Conservation (phyloP, 2,113 vertebrate genomes). For the Platysternon megacephalum region DNA sequence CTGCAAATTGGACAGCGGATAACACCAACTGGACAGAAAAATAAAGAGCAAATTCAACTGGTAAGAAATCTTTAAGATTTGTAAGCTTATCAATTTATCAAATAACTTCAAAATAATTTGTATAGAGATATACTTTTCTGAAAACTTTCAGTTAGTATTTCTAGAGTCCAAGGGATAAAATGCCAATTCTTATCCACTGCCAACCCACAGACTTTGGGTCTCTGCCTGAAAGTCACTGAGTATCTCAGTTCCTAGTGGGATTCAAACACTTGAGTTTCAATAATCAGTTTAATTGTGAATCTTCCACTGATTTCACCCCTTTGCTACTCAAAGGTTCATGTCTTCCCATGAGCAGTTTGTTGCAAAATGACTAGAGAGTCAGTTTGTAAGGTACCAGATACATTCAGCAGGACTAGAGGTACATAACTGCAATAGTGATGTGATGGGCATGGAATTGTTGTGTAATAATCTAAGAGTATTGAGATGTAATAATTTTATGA, state of each 20-base stretch:
- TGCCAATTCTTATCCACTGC: not conserved
- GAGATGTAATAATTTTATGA: not conserved
- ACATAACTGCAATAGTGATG: not conserved
- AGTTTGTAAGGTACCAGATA: not conserved
- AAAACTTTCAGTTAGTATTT: not conserved
- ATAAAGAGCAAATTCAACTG: not conserved
- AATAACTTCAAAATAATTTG: slow-evolving; percentile 36
- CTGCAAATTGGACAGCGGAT: slow-evolving; percentile 95
- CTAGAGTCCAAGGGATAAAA: not conserved
- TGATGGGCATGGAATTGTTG: not conserved
- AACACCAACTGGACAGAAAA: slow-evolving; percentile 83
- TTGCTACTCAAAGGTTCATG: not conserved
- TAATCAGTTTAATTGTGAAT: not conserved
- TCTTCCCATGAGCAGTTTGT: not conserved
- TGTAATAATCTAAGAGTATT: not conserved
- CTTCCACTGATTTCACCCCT: not conserved
- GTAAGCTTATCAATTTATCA: not conserved
- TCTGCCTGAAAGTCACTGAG: not conserved
- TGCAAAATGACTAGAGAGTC: not conserved
- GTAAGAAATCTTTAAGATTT: slow-evolving; percentile 9
- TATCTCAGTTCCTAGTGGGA: not conserved
- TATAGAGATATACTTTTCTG: slow-evolving; percentile 7
- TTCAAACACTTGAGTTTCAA: slow-evolving; percentile 7
- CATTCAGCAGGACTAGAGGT: not conserved
- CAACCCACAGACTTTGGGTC: not conserved